Percentiles rank a stretch among this genome's conserved stretches.
Evolutionary conservation across 2,113 vertebrate genomes (phyloP).

Genomic region (Ailurus styani): DNA sequence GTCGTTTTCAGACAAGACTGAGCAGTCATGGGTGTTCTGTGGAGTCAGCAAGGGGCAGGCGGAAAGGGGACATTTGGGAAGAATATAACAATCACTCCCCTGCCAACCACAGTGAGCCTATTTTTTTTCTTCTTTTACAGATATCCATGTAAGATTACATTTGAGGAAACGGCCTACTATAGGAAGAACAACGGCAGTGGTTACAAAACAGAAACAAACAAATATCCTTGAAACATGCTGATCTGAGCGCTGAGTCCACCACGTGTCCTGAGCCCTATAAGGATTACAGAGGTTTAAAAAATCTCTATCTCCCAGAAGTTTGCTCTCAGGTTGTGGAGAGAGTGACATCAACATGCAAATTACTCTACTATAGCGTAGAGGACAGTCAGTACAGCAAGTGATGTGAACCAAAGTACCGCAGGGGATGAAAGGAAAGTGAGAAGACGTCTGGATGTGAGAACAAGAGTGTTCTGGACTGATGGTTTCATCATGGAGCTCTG

Average conservation of each 20-base stretch:
- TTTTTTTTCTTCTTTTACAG: background rate
- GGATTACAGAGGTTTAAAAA: background rate
- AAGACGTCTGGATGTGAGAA: background rate
- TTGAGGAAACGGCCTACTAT: background rate
- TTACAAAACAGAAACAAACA: background rate
- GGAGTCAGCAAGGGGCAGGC: background rate
- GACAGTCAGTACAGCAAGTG: background rate
- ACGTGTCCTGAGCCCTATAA: rapidly evolving
- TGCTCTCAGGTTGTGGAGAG: background rate
- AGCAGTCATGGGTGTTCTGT: background rate
- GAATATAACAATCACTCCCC: background rate
- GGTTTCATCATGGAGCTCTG: background rate
- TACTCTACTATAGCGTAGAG: background rate
- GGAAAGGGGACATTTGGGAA: background rate
- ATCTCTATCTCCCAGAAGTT: background rate
- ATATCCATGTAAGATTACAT: background rate
- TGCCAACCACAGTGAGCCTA: background rate
- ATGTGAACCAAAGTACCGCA: background rate
- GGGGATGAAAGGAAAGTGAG: background rate
- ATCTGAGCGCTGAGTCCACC: background rate
- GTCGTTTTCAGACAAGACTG: background rate
- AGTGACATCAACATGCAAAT: background rate
- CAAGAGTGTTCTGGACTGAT: background rate
- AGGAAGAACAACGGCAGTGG: background rate
- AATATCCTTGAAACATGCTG: background rate